Percentiles rank a stretch among this genome's conserved stretches.
These are phyloP conservation scores for Orussus abietinus DNA, from an alignment of 1,140 invertebrate genomes.

Conservation along the genomic window DNA sequence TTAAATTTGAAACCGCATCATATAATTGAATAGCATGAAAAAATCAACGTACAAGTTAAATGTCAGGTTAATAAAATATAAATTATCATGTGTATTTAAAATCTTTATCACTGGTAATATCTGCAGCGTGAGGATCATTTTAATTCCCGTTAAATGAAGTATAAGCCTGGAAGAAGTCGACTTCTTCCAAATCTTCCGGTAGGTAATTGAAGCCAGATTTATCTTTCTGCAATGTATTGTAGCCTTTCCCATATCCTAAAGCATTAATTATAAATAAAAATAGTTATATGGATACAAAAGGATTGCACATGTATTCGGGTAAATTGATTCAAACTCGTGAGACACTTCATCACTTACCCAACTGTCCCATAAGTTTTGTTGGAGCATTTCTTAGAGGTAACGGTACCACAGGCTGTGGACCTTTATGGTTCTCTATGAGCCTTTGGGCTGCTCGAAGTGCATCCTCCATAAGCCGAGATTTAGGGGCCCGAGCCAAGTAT, in stretches of 20 bases:
- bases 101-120: too few species aligned
- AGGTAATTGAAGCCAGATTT: slow-evolving; percentile 61
- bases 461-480: slow-evolving; percentile 68
- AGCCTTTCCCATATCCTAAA: slow-evolving; percentile 64
- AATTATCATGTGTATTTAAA: too few species aligned
- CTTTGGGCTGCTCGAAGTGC: slow-evolving; percentile 61
- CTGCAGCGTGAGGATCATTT: too few species aligned
- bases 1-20: too few species aligned
- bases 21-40: too few species aligned
- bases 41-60: too few species aligned
- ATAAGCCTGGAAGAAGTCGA: slow-evolving; percentile 63
- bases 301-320: too few species aligned
- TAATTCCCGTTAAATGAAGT: too few species aligned
- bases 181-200: slow-evolving; percentile 64
- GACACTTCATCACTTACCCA: slow-evolving; percentile 62
- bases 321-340: too few species aligned
- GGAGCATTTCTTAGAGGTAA: slow-evolving; percentile 76
- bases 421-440: slow-evolving; percentile 61
- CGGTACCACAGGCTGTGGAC: slow-evolving; percentile 68
- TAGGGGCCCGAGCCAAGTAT: slow-evolving; percentile 72
- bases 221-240: slow-evolving; percentile 58
- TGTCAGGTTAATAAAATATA: too few species aligned
- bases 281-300: background rate
- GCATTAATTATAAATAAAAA: slow-evolving; percentile 21
- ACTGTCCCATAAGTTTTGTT: slow-evolving; percentile 72